These are phyloP conservation scores for Hassar affinis DNA, from an alignment of 2,113 vertebrate species.

Conservation along the genomic window DNA sequence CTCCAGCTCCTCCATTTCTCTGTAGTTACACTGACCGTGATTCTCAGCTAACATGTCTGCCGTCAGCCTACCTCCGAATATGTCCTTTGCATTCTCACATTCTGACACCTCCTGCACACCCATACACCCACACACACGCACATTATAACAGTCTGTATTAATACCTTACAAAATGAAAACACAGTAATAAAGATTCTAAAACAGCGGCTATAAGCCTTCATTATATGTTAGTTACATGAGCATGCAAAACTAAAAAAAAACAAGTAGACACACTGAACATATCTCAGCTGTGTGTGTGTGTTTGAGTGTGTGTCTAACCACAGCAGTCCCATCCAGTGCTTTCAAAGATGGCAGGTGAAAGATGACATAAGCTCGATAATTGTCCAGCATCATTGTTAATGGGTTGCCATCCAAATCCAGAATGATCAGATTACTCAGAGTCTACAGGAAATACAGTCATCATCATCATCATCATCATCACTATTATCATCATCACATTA, in stretches of 20 bases:
- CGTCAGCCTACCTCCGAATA: conserved; percentile 80
- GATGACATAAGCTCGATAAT: conserved; percentile 80
- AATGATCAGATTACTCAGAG: conserved; percentile 79
- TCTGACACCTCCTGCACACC: conserved; percentile 74
- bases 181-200: background rate
- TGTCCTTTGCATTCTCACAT: conserved; percentile 78
- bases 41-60: conserved; percentile 81
- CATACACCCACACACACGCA: conserved; percentile 5
- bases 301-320: conserved; percentile 67
- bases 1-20: conserved; percentile 74
- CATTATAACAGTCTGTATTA: background rate
- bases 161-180: background rate
- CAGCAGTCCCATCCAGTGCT: conserved; percentile 80
- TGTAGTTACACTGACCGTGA: conserved; percentile 78
- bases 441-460: conserved; percentile 59
- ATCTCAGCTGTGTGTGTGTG: background rate
- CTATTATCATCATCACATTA: background rate
- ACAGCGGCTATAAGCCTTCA: background rate
- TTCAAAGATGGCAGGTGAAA: conserved; percentile 82
- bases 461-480: background rate
- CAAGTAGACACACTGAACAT: background rate
- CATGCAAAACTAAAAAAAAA: background rate
- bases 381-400: conserved; percentile 77
- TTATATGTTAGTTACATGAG: background rate
- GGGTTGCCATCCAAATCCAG: conserved; percentile 80